Conservation (phyloP, 2,113 vertebrate species). For the Oreocharis arfaki region DNA sequence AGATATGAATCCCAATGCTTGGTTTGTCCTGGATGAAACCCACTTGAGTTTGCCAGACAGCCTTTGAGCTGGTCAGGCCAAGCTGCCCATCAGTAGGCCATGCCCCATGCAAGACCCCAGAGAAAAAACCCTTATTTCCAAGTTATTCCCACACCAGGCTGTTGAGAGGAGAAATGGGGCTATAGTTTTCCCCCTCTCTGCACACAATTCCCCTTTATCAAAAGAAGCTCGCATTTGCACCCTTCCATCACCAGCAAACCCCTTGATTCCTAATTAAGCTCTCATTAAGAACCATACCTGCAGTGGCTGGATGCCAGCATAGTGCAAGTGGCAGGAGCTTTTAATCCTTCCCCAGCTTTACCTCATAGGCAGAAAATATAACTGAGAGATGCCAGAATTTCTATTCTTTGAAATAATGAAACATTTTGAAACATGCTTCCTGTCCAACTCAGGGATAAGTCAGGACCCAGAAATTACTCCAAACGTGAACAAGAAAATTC, state of each 20-base stretch:
- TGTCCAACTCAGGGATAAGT: neutral
- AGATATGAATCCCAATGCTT: rapidly evolving
- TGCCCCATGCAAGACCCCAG: neutral
- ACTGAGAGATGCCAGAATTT: neutral
- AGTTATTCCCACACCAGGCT: neutral
- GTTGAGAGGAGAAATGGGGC: neutral
- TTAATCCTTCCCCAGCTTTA: neutral
- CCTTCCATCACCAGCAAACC: neutral
- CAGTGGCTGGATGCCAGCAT: neutral
- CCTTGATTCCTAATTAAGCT: neutral
- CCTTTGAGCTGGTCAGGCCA: neutral
- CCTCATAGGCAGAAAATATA: neutral
- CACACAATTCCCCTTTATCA: neutral
- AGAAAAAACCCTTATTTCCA: rapidly evolving
- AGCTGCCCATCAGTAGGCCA: rapidly evolving
- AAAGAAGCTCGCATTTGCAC: neutral
- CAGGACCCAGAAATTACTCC: neutral
- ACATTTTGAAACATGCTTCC: neutral
- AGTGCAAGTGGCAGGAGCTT: neutral
- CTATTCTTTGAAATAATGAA: neutral
- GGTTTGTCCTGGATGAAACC: neutral
- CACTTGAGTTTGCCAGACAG: neutral
- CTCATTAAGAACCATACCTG: neutral
- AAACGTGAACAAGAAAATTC: neutral
- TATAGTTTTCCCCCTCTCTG: neutral